Percentiles rank a stretch among this genome's conserved stretches.
Conservation (phyloP, 2,113 vertebrate species). For the Lasiurus borealis region DNA sequence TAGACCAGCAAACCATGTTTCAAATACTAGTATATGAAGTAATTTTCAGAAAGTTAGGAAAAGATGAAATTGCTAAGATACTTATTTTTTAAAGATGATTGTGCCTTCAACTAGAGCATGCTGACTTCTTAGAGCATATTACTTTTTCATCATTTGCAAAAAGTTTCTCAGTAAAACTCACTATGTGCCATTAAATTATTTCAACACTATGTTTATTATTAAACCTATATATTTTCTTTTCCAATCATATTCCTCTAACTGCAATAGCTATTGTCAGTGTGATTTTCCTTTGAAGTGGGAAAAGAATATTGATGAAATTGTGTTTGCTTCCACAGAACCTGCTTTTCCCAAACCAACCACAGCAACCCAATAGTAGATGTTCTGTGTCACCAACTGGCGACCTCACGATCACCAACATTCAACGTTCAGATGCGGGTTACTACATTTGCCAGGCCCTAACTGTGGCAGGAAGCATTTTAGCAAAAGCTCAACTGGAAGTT, state of each 20-base stretch:
- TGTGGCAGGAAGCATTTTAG: slow-evolving; percentile 98
- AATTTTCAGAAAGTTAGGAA: background rate
- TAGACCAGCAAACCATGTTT: background rate
- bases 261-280: background rate
- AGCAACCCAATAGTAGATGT: slow-evolving; percentile 95
- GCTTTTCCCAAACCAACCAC: slow-evolving; percentile 98
- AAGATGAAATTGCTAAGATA: background rate
- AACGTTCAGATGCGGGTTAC: slow-evolving; percentile 95
- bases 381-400: slow-evolving; percentile 96
- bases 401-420: slow-evolving; percentile 96
- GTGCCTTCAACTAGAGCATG: background rate
- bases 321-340: slow-evolving; percentile 92
- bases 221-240: slow-evolving; percentile 5
- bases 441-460: slow-evolving; percentile 99
- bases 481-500: slow-evolving; percentile 99
- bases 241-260: background rate
- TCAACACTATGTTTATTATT: background rate
- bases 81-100: background rate
- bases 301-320: slow-evolving; percentile 71
- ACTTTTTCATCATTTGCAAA: background rate
- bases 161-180: background rate
- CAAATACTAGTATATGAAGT: background rate
- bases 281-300: background rate
- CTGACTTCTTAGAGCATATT: background rate
- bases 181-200: background rate